Percentiles rank a stretch among this genome's conserved stretches.
Evolutionary conservation across 2,113 vertebrate species (phyloP).

Genomic region (Mungos mungo): DNA sequence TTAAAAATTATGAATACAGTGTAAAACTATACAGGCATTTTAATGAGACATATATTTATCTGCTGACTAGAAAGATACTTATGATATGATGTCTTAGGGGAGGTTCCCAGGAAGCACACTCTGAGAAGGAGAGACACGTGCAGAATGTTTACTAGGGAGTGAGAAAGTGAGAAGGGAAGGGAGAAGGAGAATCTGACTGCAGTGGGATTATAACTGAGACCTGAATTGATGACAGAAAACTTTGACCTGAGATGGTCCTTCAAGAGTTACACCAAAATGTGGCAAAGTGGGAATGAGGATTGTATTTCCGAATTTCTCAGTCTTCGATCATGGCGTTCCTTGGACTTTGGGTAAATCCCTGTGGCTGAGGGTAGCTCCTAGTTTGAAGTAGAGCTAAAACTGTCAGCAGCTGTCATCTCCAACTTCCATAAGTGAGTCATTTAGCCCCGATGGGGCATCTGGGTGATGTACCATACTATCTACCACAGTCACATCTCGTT

Average conservation of each 20-base stretch:
- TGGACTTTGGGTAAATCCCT: neutral
- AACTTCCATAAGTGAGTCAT: neutral
- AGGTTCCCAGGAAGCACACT: neutral
- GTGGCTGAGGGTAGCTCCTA: neutral
- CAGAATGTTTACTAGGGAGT: neutral
- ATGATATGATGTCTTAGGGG: neutral
- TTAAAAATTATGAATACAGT: neutral
- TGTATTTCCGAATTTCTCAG: neutral
- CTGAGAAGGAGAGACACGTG: neutral
- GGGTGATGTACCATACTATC: too few relatives aligned
- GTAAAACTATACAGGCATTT: neutral
- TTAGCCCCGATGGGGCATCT: neutral
- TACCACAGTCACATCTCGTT: neutral
- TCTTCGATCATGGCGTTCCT: neutral
- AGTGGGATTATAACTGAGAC: neutral
- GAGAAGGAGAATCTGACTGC: neutral
- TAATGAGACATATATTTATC: neutral
- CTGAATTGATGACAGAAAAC: neutral
- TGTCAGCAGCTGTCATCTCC: neutral
- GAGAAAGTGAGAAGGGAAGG: neutral
- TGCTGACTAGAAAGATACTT: neutral
- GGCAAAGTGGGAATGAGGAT: neutral
- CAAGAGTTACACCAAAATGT: neutral
- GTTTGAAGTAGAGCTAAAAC: neutral
- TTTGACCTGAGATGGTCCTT: neutral